Percentiles rank a stretch among this genome's conserved stretches.
Conservation (phyloP, 2,888 invertebrate genomes). For the Atherix ibis region DNA sequence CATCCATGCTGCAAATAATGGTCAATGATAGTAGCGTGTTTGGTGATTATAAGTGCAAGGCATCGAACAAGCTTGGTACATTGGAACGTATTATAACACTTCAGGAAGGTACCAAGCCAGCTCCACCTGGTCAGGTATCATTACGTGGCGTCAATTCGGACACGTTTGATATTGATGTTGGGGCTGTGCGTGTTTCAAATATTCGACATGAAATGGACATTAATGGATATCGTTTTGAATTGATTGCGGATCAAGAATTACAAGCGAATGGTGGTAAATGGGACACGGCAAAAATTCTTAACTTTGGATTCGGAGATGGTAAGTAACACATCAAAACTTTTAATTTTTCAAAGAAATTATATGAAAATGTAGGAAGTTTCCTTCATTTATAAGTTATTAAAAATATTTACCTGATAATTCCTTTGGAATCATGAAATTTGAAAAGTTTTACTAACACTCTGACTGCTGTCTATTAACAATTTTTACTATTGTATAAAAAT, state of each 20-base stretch:
- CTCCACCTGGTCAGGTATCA: conserved; percentile 30
- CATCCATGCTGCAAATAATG: conserved; percentile 24
- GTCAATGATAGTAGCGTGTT: conserved; percentile 27
- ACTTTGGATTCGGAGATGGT: conserved; percentile 31
- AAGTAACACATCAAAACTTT: no score
- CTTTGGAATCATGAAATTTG: no score
- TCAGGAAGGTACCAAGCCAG: conserved; percentile 38
- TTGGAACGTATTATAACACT: conserved; percentile 35
- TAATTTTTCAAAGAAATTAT: no score
- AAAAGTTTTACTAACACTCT: no score
- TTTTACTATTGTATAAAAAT: no score
- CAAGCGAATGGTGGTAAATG: conserved; percentile 28
- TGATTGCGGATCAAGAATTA: conserved; percentile 27
- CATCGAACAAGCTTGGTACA: conserved; percentile 35
- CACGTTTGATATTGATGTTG: conserved; percentile 31
- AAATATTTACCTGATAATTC: no score
- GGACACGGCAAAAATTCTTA: conserved; percentile 28
- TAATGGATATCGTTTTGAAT: conserved; percentile 30
- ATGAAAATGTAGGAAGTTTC: no score
- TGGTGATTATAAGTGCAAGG: conserved; percentile 39
- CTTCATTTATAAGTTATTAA: no score
- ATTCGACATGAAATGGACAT: conserved; percentile 26
- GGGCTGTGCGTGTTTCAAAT: conserved; percentile 19
- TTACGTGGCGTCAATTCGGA: conserved; percentile 31
- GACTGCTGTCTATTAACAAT: no score